Base-by-base conservation (phyloP, 2,888 invertebrate genomes). In the Euclidia mi region DNA sequence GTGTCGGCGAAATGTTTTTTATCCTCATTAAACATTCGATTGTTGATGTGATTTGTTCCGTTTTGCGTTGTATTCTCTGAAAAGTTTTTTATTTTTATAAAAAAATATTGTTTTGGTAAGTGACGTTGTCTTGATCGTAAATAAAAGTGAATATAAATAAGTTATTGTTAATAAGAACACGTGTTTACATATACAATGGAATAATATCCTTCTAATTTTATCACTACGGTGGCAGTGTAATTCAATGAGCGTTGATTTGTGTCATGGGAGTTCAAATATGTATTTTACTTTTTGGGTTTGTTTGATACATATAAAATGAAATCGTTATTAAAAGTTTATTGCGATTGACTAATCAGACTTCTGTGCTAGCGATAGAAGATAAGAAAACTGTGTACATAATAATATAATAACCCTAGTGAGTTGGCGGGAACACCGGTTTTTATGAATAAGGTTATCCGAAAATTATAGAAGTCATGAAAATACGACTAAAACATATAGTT, bases 1-100 rank as follows among this genome's bases (percentile, higher is more conserved):
- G 57, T 88, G 94, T 91, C 91, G 94, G 90, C 76, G 76, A 89
- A 84, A 79, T 78, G 79, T 84, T 91, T 91, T 92, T 91, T 90
- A 86, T 82, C 69, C 73, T 85, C 91, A 91, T 87, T 87, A 83
- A 75, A 84, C 83, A 83, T 89, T 87, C 82, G 87, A 87, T 88
- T 87, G 82, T 87, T 86, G 85, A 71, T 76, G 84, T 81, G 87
- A 87, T 84, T 87, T 90, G 91, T 90, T 88, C 87, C 86, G 86
- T 88, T 91, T 92, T 85, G 87, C 84, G 84, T 82, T 87, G 83
- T 81, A 77, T 87, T 88, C 77, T 79, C 62, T 57, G 76, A 78
- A 78, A 81, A 82, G 81, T 78, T 81, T 78, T 65, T 72, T 77
- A 80, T 78, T 82, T 80, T 78, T 78, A 79, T 79, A 88, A 89